phyloP scores from a whole-genome alignment of 1,140 invertebrate genomes.

The Polypedilum vanderplanki region DNA sequence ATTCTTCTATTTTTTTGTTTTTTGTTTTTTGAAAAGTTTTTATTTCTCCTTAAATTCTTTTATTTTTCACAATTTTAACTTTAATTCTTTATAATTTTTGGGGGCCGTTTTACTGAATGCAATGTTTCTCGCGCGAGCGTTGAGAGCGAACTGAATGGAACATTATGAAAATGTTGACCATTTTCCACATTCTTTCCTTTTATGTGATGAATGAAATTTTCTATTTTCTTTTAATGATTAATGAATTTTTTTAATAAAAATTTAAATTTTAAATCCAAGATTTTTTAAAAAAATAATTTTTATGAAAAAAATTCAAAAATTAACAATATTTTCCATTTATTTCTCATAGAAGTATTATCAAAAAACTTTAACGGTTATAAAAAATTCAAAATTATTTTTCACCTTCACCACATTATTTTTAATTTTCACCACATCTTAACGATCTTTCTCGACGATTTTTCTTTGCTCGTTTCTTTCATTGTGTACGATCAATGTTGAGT shows the following conservation, averaged over 20 bases:
- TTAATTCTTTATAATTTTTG: background rate
- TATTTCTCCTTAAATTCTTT: background rate
- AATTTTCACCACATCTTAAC: no score
- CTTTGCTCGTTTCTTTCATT: no score
- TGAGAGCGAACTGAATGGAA: conserved; percentile 22
- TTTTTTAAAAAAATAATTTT: no score
- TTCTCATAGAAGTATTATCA: no score
- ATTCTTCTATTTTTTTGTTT: background rate
- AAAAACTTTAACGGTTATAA: no score
- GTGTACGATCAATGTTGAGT: background rate
- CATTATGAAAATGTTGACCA: background rate
- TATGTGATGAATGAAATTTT: background rate
- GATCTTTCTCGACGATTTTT: no score
- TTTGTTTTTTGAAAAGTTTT: background rate
- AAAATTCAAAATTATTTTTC: no score
- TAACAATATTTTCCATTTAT: no score
- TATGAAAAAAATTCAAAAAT: no score
- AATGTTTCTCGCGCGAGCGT: conserved; percentile 2
- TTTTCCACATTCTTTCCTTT: background rate
- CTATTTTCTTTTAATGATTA: background rate
- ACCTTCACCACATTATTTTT: no score
- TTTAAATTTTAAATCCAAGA: no score
- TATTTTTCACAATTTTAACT: background rate
- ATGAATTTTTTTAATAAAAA: background rate
- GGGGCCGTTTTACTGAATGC: background rate